Evolutionary conservation across 2,113 vertebrate genomes (phyloP).

Genomic region (Brachypteracias leptosomus): DNA sequence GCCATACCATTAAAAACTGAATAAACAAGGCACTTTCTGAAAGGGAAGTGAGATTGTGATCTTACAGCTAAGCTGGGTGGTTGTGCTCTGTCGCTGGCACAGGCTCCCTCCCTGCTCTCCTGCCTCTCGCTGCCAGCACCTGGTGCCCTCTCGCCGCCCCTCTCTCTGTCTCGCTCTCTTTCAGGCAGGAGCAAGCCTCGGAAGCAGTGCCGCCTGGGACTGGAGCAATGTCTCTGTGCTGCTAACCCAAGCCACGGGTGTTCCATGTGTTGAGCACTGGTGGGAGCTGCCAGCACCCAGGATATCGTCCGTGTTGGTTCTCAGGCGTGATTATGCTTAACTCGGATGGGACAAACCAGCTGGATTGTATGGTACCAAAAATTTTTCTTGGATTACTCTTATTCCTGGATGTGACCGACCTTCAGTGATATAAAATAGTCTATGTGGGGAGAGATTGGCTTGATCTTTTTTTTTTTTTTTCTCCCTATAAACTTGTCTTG

Average conservation of each 20-base stretch:
- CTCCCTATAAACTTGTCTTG: not conserved
- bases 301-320: not conserved
- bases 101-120: not conserved
- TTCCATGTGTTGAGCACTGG: not conserved
- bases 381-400: constrained; percentile 24
- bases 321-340: not conserved
- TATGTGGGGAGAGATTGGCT: constrained; percentile 21
- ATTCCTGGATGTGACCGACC: constrained; percentile 13
- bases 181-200: constrained; percentile 9
- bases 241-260: not conserved
- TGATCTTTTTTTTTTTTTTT: not conserved
- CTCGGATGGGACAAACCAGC: not conserved
- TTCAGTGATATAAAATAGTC: constrained; percentile 45
- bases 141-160: not conserved
- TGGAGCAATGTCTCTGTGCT: constrained; percentile 28
- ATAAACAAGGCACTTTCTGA: constrained; percentile 77
- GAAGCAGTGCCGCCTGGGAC: not conserved
- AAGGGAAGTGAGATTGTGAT: constrained; percentile 75
- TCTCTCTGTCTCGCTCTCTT: not conserved
- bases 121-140: not conserved
- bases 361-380: constrained; percentile 52
- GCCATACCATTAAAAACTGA: constrained; percentile 69
- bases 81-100: constrained; percentile 13
- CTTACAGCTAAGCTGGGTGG: constrained; percentile 35
- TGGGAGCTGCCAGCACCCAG: constrained; percentile 9